These are phyloP conservation scores for Epicauta chinensis DNA, from an alignment of 1,140 invertebrate species.

Conservation along the genomic window DNA sequence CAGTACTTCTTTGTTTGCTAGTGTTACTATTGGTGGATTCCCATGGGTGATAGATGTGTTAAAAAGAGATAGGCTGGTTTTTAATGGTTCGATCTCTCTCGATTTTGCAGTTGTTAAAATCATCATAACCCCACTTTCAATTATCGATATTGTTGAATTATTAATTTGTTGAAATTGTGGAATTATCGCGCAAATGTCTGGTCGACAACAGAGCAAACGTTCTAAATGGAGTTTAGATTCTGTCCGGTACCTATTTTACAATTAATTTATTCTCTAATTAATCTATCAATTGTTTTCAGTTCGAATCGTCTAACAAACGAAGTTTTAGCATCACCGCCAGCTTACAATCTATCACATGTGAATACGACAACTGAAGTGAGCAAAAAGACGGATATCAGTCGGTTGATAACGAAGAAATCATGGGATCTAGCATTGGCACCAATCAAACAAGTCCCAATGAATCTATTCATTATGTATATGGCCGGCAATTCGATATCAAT, in stretches of 20 bases:
- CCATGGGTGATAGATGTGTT: too few species aligned
- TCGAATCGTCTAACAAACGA: conserved; percentile 23
- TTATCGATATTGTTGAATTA: conserved; percentile 4
- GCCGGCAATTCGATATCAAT: conserved; percentile 98
- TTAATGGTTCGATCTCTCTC: too few species aligned
- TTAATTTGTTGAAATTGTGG: not conserved
- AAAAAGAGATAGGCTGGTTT: too few species aligned
- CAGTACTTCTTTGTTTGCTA: too few species aligned
- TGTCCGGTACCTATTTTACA: conserved; percentile 24
- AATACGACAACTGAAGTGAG: conserved; percentile 67
- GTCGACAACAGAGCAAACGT: conserved; percentile 23
- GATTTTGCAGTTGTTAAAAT: too few species aligned
- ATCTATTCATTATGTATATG: conserved; percentile 99
- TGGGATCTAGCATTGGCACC: conserved; percentile 97
- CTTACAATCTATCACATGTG: conserved; percentile 66
- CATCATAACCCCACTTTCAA: too few species aligned
- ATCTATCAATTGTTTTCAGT: conserved; percentile 22
- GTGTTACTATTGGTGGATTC: too few species aligned
- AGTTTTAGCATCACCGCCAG: conserved; percentile 67
- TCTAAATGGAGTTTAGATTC: conserved; percentile 38
- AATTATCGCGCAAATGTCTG: conserved; percentile 23
- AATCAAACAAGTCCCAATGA: conserved; percentile 96
- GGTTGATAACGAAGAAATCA: conserved; percentile 88
- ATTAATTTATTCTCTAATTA: conserved; percentile 3
- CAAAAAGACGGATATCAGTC: conserved; percentile 69